Percentiles rank a stretch among this genome's conserved stretches.
Conservation (phyloP, 2,113 vertebrate species). For the Rhynchomys soricoides region DNA sequence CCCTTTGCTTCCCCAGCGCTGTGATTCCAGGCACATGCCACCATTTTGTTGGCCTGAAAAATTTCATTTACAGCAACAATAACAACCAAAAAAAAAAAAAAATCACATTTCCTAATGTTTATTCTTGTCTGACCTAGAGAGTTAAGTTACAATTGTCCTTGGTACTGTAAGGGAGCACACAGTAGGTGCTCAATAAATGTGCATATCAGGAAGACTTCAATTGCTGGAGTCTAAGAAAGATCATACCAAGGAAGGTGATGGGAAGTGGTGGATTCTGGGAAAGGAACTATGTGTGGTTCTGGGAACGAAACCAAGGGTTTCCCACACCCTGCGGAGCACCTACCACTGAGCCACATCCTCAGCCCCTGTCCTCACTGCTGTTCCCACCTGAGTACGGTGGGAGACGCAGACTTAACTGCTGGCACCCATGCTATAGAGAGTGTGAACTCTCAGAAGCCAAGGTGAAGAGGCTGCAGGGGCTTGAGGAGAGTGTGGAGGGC, state of each 20-base stretch:
- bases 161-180: not conserved
- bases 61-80: not conserved
- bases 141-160: not conserved
- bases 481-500: not conserved
- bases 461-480: not conserved
- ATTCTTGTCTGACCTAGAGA: not conserved
- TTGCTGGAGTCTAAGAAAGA: not conserved
- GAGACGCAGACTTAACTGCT: constrained; percentile 69
- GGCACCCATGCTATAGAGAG: not conserved
- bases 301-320: not conserved
- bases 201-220: not conserved
- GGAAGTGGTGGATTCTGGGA: not conserved
- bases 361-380: constrained; percentile 27
- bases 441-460: not conserved
- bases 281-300: not conserved
- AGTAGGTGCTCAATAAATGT: not conserved
- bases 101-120: not conserved
- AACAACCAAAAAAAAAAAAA: not conserved
- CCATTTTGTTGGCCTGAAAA: not conserved
- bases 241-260: not conserved
- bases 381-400: not conserved
- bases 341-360: not conserved
- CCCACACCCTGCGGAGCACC: not conserved
- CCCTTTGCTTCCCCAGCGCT: too few species aligned
- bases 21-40: too few species aligned